phyloP scores from a whole-genome alignment of 2,888 invertebrate genomes.

The Smittia sp. region DNA sequence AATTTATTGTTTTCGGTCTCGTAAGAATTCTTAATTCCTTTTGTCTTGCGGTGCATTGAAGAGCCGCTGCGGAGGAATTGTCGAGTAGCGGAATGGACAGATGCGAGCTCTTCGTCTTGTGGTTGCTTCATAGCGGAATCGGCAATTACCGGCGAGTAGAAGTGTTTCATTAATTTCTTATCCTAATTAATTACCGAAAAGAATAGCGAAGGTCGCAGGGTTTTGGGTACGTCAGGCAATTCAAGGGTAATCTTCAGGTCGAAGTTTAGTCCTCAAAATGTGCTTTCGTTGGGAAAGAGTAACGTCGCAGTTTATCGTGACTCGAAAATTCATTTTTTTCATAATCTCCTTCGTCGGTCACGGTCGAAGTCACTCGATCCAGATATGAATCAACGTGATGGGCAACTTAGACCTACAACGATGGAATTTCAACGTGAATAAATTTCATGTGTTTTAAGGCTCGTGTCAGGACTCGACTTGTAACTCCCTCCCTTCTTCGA shows the following conservation, averaged over 20 bases:
- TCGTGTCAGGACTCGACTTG: not conserved
- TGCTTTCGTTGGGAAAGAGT: not conserved
- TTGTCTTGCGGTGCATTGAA: constrained; percentile 2
- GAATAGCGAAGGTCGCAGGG: too few relatives aligned
- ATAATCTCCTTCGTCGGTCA: not conserved
- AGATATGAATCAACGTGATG: constrained; percentile 11
- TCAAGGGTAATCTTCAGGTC: too few relatives aligned
- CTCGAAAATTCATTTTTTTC: not conserved
- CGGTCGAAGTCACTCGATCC: not conserved
- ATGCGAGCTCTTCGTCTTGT: not conserved
- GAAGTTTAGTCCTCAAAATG: too few relatives aligned
- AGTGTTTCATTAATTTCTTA: too few relatives aligned
- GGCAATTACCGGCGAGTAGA: too few relatives aligned
- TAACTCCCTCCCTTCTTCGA: not conserved
- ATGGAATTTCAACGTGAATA: constrained; percentile 16
- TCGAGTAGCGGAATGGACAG: constrained; percentile 9
- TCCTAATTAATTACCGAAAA: too few relatives aligned
- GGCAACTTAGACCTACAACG: not conserved
- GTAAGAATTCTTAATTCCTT: constrained; percentile 9
- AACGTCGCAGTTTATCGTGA: too few relatives aligned
- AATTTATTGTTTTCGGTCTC: constrained; percentile 10
- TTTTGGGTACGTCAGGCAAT: too few relatives aligned
- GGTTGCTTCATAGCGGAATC: not conserved
- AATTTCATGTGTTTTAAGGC: not conserved
- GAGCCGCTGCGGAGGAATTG: not conserved